Evolutionary conservation across 2,888 invertebrate species (phyloP).

Genomic region (Choreutis nemorana): DNA sequence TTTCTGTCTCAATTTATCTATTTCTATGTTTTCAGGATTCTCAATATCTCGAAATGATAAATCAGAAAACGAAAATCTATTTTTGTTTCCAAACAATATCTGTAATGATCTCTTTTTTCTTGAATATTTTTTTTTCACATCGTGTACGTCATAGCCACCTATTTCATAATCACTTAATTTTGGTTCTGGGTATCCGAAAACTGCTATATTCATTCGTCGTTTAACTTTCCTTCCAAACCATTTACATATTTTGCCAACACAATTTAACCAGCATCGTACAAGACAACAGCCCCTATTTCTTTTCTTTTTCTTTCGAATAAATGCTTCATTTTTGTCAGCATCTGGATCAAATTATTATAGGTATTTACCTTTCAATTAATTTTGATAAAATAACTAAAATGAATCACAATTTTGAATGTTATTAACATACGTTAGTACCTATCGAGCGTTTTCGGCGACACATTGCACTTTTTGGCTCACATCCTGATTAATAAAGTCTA

Average conservation of each 20-base stretch:
- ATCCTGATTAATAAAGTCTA: too few relatives aligned
- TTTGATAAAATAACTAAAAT: too few relatives aligned
- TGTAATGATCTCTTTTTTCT: neutral
- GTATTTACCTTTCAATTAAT: too few relatives aligned
- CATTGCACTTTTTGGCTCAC: too few relatives aligned
- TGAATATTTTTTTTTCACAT: slow-evolving; percentile 16
- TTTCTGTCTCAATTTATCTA: slow-evolving; percentile 14
- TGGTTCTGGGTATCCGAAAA: slow-evolving; percentile 18
- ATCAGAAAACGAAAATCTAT: too few relatives aligned
- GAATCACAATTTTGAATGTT: too few relatives aligned
- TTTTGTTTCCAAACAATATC: neutral
- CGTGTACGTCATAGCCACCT: slow-evolving; percentile 16
- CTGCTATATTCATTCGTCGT: neutral
- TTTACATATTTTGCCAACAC: neutral
- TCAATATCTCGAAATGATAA: slow-evolving; percentile 19
- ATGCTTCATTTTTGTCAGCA: neutral
- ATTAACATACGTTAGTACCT: too few relatives aligned
- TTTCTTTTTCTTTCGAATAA: neutral
- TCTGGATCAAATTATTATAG: neutral
- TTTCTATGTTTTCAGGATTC: slow-evolving; percentile 15
- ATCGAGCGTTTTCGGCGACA: too few relatives aligned
- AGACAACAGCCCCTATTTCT: neutral
- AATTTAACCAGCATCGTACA: neutral
- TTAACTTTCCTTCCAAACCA: slow-evolving; percentile 1
- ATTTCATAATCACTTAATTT: slow-evolving; percentile 19